phyloP scores from a whole-genome alignment of 2,113 vertebrate species.

The Polyodon spathula region DNA sequence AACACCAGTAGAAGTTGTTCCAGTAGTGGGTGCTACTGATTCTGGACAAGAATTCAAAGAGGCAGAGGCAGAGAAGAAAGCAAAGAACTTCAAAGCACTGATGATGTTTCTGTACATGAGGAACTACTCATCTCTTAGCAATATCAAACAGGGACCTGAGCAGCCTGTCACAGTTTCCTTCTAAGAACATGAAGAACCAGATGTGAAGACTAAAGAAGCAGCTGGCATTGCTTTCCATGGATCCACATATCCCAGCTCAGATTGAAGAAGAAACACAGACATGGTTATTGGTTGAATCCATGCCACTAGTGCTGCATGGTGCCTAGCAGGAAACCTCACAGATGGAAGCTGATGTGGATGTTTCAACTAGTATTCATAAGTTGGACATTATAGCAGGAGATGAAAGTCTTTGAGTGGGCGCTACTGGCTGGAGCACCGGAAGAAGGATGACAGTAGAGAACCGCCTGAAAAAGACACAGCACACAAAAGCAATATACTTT shows the following conservation, averaged over 20 bases:
- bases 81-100: no score
- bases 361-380: no score
- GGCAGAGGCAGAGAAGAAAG: neutral
- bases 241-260: conserved; percentile 43
- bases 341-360: conserved; percentile 7
- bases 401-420: neutral
- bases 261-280: conserved; percentile 18
- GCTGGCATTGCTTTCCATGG: conserved; percentile 69
- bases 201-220: conserved; percentile 63
- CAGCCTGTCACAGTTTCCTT: no score
- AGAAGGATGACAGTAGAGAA: neutral
- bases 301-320: neutral
- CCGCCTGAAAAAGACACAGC: no score
- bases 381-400: no score
- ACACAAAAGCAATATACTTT: no score
- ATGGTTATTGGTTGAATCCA: conserved; percentile 8
- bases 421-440: neutral
- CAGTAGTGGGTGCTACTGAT: conserved; percentile 5
- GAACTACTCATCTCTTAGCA: no score
- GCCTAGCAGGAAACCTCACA: neutral
- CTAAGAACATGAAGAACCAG: conserved; percentile 50
- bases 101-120: no score
- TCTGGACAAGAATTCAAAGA: conserved; percentile 16
- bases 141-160: no score
- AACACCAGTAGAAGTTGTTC: conserved; percentile 1